These are phyloP conservation scores for Piscicola geometra DNA, from an alignment of 2,888 invertebrate species.

Conservation along the genomic window DNA sequence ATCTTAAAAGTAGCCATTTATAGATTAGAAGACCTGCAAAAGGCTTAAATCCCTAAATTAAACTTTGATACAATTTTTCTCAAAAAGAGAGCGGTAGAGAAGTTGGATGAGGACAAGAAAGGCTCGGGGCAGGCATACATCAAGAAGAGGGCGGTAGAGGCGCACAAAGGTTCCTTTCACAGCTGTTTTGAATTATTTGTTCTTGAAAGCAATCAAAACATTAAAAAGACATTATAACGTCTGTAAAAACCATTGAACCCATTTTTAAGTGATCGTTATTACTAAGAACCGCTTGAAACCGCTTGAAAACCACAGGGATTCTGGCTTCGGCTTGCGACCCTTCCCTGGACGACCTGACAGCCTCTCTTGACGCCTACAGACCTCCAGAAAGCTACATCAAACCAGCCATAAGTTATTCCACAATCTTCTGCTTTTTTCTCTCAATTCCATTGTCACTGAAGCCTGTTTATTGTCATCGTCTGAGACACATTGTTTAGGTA, in stretches of 20 bases:
- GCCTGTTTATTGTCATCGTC: too few relatives aligned
- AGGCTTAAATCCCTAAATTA: too few relatives aligned
- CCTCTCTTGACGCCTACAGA: slow-evolving; percentile 49
- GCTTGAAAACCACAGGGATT: slow-evolving; percentile 45
- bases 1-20: too few relatives aligned
- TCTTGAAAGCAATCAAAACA: not conserved
- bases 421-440: too few relatives aligned
- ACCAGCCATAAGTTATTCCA: too few relatives aligned
- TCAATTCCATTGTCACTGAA: too few relatives aligned
- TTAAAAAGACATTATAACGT: not conserved
- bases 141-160: not conserved
- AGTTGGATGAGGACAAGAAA: not conserved
- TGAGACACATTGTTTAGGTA: too few relatives aligned
- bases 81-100: slow-evolving; percentile 7
- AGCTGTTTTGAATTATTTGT: too few relatives aligned
- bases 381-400: slow-evolving; percentile 45
- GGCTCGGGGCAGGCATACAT: too few relatives aligned
- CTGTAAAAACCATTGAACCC: not conserved
- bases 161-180: not conserved
- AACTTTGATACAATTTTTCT: not conserved
- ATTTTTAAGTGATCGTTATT: too few relatives aligned
- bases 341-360: slow-evolving; percentile 47
- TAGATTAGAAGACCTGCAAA: too few relatives aligned
- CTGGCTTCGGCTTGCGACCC: slow-evolving; percentile 48
- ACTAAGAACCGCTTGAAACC: not conserved